These are phyloP conservation scores for Sebastolobus alascanus DNA, from an alignment of 2,797 vertebrate species.

Conservation along the genomic window DNA sequence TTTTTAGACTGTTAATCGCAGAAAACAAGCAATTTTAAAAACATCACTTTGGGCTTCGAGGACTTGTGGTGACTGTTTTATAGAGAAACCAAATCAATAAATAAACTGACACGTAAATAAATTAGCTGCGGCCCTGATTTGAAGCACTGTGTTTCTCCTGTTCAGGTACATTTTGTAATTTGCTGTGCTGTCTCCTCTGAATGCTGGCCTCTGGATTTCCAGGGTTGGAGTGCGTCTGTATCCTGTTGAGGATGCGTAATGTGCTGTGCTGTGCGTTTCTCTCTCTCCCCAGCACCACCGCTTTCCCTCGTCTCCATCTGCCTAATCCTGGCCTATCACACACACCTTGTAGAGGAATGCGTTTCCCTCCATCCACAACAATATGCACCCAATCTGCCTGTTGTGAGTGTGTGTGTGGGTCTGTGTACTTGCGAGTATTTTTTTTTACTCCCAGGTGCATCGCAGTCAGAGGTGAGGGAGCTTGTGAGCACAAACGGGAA, in stretches of 20 bases:
- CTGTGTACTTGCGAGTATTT: not conserved
- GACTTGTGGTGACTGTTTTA: not conserved
- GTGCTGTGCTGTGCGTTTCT: slow-evolving; percentile 28
- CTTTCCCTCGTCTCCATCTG: slow-evolving; percentile 46
- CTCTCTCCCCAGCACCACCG: slow-evolving; percentile 15
- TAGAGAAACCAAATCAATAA: not conserved
- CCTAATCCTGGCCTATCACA: slow-evolving; percentile 51
- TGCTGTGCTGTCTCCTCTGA: slow-evolving; percentile 17
- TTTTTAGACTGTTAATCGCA: no score
- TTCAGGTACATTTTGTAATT: slow-evolving; percentile 15
- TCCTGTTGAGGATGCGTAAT: slow-evolving; percentile 42
- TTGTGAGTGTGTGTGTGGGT: not conserved
- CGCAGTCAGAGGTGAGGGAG: not conserved
- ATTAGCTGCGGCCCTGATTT: not conserved
- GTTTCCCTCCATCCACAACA: slow-evolving; percentile 34
- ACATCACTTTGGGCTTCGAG: not conserved
- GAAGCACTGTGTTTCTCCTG: not conserved
- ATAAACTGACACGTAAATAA: not conserved
- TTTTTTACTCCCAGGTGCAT: slow-evolving; percentile 12
- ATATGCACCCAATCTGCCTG: slow-evolving; percentile 24
- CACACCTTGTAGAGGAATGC: slow-evolving; percentile 39
- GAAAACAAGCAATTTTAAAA: no score
- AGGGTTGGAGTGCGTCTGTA: slow-evolving; percentile 9
- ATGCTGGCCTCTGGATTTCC: slow-evolving; percentile 17
- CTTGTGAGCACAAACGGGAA: not conserved